Conservation (phyloP, 2,113 vertebrate genomes). For the Corynorhinus townsendii region DNA sequence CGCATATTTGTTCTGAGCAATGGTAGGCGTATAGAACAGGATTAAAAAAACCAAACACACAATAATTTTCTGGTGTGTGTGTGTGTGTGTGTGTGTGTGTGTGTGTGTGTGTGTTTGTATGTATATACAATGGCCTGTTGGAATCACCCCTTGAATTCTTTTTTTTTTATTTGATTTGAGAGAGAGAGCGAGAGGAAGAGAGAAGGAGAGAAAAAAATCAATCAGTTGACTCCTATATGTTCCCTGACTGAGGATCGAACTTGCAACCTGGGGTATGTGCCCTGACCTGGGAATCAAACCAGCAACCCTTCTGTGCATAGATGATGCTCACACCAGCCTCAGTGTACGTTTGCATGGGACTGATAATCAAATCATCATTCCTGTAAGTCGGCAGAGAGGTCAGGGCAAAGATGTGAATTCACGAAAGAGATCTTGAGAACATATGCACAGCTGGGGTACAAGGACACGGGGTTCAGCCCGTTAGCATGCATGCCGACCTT, state of each 20-base stretch:
- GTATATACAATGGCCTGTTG: accelerated
- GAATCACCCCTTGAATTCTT: not conserved
- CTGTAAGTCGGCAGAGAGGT: not conserved
- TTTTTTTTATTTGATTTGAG: not conserved
- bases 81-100: too few species aligned
- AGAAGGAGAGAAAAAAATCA: not conserved
- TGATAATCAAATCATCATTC: not conserved
- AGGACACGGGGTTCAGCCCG: not conserved
- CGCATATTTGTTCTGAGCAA: not conserved
- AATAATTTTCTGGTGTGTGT: not conserved
- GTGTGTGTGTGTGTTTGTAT: too few species aligned
- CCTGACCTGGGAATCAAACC: too few species aligned
- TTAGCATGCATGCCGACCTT: too few species aligned
- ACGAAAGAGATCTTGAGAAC: not conserved
- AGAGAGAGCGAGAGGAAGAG: too few species aligned
- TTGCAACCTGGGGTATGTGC: too few species aligned
- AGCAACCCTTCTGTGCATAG: too few species aligned
- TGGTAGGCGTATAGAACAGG: not conserved
- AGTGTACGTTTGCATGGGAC: too few species aligned
- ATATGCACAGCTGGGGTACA: accelerated
- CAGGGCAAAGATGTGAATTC: not conserved
- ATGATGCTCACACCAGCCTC: not conserved
- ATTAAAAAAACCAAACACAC: not conserved
- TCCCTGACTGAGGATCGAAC: too few species aligned
- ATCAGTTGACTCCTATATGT: too few species aligned